These are phyloP conservation scores for Hippopotamus amphibius DNA, from an alignment of 2,113 vertebrate genomes.

Conservation along the genomic window DNA sequence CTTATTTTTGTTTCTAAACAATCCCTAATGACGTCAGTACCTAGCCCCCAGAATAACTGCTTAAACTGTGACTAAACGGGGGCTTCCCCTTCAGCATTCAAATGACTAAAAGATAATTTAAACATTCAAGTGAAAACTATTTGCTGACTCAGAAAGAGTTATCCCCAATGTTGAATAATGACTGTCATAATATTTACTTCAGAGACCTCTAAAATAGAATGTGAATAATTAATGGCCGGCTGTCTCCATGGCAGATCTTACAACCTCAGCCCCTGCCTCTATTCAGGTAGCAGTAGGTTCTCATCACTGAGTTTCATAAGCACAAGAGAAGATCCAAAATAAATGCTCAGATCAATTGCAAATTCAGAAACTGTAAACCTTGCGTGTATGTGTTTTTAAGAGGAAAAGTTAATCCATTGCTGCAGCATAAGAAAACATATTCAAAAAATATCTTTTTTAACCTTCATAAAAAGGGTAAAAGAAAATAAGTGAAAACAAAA, in stretches of 20 bases:
- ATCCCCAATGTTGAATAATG: slow-evolving; percentile 45
- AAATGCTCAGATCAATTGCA: background rate
- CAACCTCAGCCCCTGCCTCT: background rate
- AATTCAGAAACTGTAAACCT: background rate
- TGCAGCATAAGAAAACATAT: background rate
- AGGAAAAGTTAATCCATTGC: background rate
- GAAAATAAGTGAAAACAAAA: background rate
- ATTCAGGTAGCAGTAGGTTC: background rate
- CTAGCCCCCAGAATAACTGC: background rate
- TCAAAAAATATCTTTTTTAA: background rate
- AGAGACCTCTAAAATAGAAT: slow-evolving; percentile 61
- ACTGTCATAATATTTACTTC: slow-evolving; percentile 75
- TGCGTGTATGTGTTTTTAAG: background rate
- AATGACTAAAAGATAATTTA: slow-evolving; percentile 37
- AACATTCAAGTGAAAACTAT: slow-evolving; percentile 51
- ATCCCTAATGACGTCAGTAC: background rate
- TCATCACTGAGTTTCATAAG: background rate
- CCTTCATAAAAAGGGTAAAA: slow-evolving; percentile 1
- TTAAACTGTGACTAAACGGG: slow-evolving; percentile 16
- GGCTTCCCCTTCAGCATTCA: background rate
- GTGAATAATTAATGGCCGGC: slow-evolving; percentile 56
- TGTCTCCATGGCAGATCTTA: slow-evolving; percentile 4
- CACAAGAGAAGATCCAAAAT: slow-evolving; percentile 25
- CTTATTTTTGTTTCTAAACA: slow-evolving; percentile 20
- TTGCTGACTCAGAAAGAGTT: slow-evolving; percentile 66